Percentiles rank a stretch among this genome's conserved stretches.
Evolutionary conservation across 92 coral and sea anemone species (phyloP).

Genomic region (Palythoa heliodiscus): DNA sequence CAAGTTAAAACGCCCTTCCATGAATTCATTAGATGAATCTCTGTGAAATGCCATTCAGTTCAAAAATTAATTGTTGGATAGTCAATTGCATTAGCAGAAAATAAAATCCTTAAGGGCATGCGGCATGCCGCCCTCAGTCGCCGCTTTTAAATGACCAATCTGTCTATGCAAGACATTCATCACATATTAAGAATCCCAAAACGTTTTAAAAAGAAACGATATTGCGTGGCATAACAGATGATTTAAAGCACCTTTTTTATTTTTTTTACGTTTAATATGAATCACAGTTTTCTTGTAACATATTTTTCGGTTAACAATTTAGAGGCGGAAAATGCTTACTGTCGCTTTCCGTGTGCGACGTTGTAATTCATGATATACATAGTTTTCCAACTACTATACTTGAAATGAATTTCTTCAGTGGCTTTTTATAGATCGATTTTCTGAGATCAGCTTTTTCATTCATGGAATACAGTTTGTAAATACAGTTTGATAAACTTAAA

Average conservation of each 20-base stretch:
- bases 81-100: background rate
- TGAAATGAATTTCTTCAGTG: background rate
- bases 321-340: slow-evolving; percentile 13
- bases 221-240: background rate
- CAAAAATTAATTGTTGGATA: background rate
- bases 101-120: background rate
- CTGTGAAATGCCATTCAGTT: background rate
- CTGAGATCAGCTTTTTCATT: background rate
- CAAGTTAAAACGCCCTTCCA: background rate
- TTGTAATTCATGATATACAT: background rate
- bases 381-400: background rate
- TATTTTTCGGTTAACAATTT: slow-evolving; percentile 4
- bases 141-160: background rate
- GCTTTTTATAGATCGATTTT: background rate
- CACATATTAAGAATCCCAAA: background rate
- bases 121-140: background rate
- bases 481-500: slow-evolving; percentile 3
- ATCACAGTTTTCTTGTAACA: background rate
- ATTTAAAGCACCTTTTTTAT: slow-evolving; percentile 3
- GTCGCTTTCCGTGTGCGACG: slow-evolving; percentile 26
- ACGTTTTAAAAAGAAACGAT: background rate
- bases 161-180: too few species aligned
- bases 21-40: background rate
- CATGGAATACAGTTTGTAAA: slow-evolving; percentile 3
- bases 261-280: slow-evolving; percentile 10